Evolutionary conservation across 1,140 invertebrate species (phyloP), one percentile per base, ranked within the genome.

Genomic region (Monochamus saltuarius): DNA sequence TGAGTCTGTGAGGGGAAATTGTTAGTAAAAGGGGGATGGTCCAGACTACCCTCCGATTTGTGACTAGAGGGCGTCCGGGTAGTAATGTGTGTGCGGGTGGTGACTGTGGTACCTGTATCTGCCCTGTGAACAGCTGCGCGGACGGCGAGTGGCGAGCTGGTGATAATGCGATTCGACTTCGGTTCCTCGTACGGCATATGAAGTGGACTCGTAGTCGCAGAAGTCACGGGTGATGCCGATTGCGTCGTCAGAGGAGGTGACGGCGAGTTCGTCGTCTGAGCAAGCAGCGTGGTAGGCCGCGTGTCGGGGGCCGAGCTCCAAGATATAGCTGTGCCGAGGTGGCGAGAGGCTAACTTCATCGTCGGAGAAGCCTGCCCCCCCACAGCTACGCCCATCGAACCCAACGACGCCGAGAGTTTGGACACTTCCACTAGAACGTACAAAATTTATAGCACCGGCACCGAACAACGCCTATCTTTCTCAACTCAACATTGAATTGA

Each of bases 101-200:
- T 64, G 62, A 42, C 56, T 57, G 52, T 61, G 54, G 53, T 74
- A 74, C 71, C 73, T 73, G 75, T 77, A 67, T 77, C 75, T 56
- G 71, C 71, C 71, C 72, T 77, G 75, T 75, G 75, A 73, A 75
- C 75, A 68, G 75, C 74, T 73, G 75, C 74, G 74, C 68, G 73
- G 49, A 75, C 74, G 73, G 72, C 74, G 64, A 74, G 73, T 58
- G 72, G 75, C 38, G 70, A 66, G 59, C 55, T 68, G 70, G 46
- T 59, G 38, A 39, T 39, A 17, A 55, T 52, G 59, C 38, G 47
- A 52, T 46, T 40, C 46, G 13, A 47, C 42, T 55, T 17, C 29
- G 19, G 29, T 35, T 51, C 49, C 22, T 36, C 29, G 19, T 35
- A 35, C 35, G 22, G 17, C 55, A 37, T 37, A 59, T 63, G 65